Evolutionary conservation across 1,140 invertebrate species (phyloP), one percentile per base, ranked within the genome.

Genomic region (Drosophila neocordata): DNA sequence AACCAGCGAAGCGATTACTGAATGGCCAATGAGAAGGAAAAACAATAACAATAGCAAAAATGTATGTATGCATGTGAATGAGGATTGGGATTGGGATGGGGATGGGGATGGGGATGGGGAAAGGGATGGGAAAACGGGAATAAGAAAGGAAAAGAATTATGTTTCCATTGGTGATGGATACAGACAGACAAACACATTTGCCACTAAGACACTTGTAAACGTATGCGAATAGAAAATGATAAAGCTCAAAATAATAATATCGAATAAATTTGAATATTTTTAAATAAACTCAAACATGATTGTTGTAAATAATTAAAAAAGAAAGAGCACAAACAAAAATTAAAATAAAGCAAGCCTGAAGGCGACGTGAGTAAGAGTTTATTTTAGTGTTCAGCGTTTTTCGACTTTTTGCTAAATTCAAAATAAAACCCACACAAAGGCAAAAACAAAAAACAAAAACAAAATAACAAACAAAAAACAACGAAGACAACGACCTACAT

Each of bases 221-320:
- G 22, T 27, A 73, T 61, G 65, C 69, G 55, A 53, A 65, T 65
- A 34, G 31, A 61, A 41, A 57, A 13, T 59, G 27, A 31, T 31
- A 1, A 31, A 31, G 34, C 11, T 3, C 1, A 12, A 12, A 35
- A 35, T 5, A 35, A 35, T 5, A 35, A 35, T 35, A 12, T 35
- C 1, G 1, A 12, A 35, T 2, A 35, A 35, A 35, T 35, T 12
- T 12, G 9, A 35, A 35, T 35, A 35, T 38, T 38, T 5, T 13
- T 31, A 20, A 12, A 58, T 12, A 72, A 41, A 56, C 66, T 66
- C 52, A 73, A 73, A 61, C 44, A 63, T 69, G 59, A 75, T 68
- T 81, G 78, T 78, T 87, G 82, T 87, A 88, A 79, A 82, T 87
- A 87, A 87, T 85, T 87, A 87, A 81, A 82, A 80, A 44, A 44